Percentiles rank a stretch among this genome's conserved stretches.
Conservation (phyloP, 2,113 vertebrate genomes). For the Ivindomyrus marchei region DNA sequence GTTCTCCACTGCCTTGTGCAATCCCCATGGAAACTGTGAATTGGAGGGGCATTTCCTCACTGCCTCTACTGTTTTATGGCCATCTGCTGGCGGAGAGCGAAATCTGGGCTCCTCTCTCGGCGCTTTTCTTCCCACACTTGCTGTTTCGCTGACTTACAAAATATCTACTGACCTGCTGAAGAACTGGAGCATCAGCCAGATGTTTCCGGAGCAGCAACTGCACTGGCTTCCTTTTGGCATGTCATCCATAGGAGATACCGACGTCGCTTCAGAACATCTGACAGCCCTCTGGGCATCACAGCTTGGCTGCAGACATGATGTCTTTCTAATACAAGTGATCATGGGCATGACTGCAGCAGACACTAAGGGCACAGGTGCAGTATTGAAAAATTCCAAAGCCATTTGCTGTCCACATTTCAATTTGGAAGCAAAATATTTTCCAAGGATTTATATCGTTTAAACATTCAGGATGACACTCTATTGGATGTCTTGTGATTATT, state of each 20-base stretch:
- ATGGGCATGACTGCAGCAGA: not conserved
- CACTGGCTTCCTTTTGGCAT: conserved; percentile 48
- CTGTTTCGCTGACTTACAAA: conserved; percentile 51
- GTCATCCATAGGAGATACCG: conserved; percentile 44
- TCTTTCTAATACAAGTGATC: not conserved
- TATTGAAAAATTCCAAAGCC: not conserved
- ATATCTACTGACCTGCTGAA: conserved; percentile 48
- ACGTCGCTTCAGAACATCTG: conserved; percentile 20
- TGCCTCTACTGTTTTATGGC: conserved; percentile 28
- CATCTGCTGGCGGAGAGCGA: conserved; percentile 19
- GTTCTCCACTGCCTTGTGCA: not conserved
- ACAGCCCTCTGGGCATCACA: conserved; percentile 8
- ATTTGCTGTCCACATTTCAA: not conserved
- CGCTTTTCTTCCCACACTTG: conserved; percentile 45
- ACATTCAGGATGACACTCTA: not conserved
- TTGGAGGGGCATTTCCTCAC: conserved; percentile 45
- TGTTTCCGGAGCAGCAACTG: conserved; percentile 68
- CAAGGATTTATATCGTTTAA: not conserved
- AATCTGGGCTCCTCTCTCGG: conserved; percentile 20
- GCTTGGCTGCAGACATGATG: conserved; percentile 5
- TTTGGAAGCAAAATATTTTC: not conserved
- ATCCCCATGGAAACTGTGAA: conserved; percentile 38
- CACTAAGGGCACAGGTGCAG: conserved; percentile 9
- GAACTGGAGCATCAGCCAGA: conserved; percentile 55
- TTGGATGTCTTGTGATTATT: not conserved